These are phyloP conservation scores for Silurus meridionalis DNA, from an alignment of 2,113 vertebrate species.

Conservation along the genomic window DNA sequence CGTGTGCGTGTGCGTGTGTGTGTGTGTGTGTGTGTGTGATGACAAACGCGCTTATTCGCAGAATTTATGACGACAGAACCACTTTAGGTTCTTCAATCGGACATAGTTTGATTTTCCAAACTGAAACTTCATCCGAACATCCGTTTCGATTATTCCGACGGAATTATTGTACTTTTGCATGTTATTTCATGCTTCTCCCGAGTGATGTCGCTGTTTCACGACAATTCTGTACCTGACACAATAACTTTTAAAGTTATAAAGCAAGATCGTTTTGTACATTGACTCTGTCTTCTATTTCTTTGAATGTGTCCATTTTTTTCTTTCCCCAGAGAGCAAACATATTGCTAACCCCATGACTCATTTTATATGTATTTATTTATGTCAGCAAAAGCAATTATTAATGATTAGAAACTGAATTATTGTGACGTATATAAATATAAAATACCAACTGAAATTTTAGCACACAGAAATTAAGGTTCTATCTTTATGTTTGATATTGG, in stretches of 20 bases:
- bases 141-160: conserved; percentile 32
- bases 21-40: conserved; percentile 27
- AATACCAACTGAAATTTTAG: no score
- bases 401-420: no score
- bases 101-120: conserved; percentile 11
- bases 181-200: conserved; percentile 12
- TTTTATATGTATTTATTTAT: no score
- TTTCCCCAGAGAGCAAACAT: no score
- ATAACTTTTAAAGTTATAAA: conserved; percentile 34
- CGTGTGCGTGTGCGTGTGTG: conserved; percentile 15
- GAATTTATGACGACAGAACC: conserved; percentile 17
- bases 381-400: no score
- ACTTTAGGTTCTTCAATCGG: not conserved
- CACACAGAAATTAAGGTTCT: no score
- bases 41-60: conserved; percentile 22
- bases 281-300: not conserved
- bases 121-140: not conserved
- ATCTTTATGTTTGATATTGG: no score
- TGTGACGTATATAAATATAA: no score
- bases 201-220: conserved; percentile 35
- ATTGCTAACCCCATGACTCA: no score
- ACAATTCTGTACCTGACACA: conserved; percentile 10
- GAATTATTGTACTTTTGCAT: conserved; percentile 1
- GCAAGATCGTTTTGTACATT: not conserved
- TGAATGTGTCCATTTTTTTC: not conserved